Evolutionary conservation across 2,888 invertebrate species (phyloP), one percentile per base, ranked within the genome.

Genomic region (Luperina testacea): DNA sequence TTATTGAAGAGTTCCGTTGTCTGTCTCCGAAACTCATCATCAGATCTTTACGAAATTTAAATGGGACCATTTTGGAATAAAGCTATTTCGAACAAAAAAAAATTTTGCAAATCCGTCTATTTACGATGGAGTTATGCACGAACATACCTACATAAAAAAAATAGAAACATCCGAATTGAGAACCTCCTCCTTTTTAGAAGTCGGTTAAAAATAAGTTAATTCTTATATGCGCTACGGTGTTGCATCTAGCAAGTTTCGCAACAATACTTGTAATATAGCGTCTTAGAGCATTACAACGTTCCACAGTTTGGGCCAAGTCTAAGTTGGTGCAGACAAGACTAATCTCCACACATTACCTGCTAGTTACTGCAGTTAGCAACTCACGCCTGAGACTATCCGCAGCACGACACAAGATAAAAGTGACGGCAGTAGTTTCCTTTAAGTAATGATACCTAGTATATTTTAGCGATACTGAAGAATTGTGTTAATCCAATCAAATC

Each of bases 321-420:
- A 86, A 86, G 72, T 82, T 57, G 32, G 42, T 51, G 42, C 78
- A 84, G 82, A 84, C 71, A 74, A 72, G 69, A 76, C 83, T 84
- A 89, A 88, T 88, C 75, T 85, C 67, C 77, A 67, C 75, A 68
- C 68, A 70, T 84, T 87, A 90, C 78, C 82, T 80, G 71, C 75
- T 77, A 81, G 78, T 81, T 88, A 76, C 71, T 27, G 75, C 77
- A 83, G 81, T 81, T 87, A 76, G 69, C 32, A 80, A 79, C 81
- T 82, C 57, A 68, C 63, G 32, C 61, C 68, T n/a, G 8, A 69
- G 42, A 42, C 7, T 11, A 32, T 69, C 59, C 11, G 20, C 45
- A 68, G 45, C 32, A 42, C 45, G 77, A 80, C 67, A 59, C 1
- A 6, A 77, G 15, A 11, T 27, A 77, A 69, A 85, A 27, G 76